Evolutionary conservation across 2,888 invertebrate species (phyloP).

Genomic region (Halictus quadricinctus): DNA sequence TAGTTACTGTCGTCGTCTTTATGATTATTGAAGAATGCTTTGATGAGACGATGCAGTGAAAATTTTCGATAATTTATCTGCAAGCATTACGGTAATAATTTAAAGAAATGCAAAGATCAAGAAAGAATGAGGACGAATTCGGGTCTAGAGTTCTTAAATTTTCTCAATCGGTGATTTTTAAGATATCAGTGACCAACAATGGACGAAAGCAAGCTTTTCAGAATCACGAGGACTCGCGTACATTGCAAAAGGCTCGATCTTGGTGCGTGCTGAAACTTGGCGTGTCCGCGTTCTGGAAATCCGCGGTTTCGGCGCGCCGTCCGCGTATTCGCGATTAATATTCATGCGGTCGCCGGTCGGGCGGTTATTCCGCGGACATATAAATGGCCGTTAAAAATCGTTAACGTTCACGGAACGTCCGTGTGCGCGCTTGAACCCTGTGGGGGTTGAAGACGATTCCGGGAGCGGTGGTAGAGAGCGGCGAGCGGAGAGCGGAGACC

Average conservation of each 20-base stretch:
- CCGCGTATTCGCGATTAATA: constrained; percentile 47
- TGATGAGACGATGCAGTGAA: no score
- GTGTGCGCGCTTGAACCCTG: neutral
- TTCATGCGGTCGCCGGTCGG: constrained; percentile 38
- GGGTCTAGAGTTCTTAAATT: no score
- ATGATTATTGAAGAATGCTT: no score
- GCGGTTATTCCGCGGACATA: constrained; percentile 45
- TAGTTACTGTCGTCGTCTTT: no score
- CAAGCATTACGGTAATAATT: no score
- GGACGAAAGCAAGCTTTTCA: neutral
- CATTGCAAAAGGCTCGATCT: neutral
- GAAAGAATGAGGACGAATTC: no score
- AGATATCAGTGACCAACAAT: no score
- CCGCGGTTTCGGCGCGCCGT: constrained; percentile 10
- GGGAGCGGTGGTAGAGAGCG: neutral
- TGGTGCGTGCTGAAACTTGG: neutral
- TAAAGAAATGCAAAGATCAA: no score
- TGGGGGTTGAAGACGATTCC: constrained; percentile 4
- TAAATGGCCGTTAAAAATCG: constrained; percentile 57
- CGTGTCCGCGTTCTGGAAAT: constrained; percentile 8
- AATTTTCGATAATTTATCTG: no score
- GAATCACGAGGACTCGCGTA: neutral
- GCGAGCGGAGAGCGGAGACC: no score
- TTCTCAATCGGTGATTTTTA: no score
- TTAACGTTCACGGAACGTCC: constrained; percentile 37